These are phyloP conservation scores for Synodontis membranacea DNA, from an alignment of 2,113 vertebrate species.

Conservation along the genomic window DNA sequence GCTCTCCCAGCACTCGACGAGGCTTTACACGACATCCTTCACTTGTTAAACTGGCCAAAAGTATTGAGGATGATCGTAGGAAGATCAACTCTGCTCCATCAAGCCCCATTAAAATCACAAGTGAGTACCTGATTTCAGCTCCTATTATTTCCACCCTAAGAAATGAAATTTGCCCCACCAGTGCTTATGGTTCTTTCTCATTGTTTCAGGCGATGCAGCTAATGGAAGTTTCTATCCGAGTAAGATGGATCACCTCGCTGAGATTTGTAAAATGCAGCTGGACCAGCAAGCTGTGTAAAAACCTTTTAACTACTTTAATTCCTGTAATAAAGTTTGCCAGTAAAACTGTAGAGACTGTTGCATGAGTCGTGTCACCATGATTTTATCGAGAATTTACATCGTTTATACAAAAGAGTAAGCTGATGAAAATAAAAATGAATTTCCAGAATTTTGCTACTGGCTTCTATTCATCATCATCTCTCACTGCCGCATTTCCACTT, in stretches of 20 bases:
- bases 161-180: neutral
- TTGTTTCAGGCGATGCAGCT: conserved; percentile 59
- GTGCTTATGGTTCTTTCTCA: neutral
- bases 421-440: too few relatives aligned
- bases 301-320: neutral
- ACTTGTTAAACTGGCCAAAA: conserved; percentile 87
- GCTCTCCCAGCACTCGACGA: conserved; percentile 75
- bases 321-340: neutral
- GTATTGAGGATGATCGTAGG: conserved; percentile 84
- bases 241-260: conserved; percentile 86
- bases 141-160: neutral
- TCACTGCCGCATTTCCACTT: neutral
- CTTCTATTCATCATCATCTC: neutral
- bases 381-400: neutral
- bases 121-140: conserved; percentile 59
- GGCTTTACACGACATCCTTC: conserved; percentile 90
- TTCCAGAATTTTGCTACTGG: too few relatives aligned
- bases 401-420: neutral
- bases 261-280: conserved; percentile 82
- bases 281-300: conserved; percentile 83
- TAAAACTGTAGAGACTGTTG: neutral
- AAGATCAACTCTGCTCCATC: conserved; percentile 92
- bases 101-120: conserved; percentile 80
- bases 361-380: neutral
- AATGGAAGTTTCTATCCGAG: conserved; percentile 64